Conservation (phyloP, 2,797 vertebrate genomes). For the Chelonia mydas region DNA sequence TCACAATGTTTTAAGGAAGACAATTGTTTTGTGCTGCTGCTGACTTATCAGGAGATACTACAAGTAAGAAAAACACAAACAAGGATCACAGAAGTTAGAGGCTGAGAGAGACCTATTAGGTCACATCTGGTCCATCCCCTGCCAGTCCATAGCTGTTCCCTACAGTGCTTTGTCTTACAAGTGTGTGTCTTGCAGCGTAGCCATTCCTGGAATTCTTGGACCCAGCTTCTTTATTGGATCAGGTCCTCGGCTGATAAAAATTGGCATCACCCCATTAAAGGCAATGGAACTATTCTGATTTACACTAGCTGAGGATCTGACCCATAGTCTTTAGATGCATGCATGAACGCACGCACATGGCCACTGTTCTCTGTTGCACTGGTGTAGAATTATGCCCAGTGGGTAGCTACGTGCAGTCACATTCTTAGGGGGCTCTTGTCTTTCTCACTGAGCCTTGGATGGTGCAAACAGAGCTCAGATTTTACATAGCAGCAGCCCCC, state of each 20-base stretch:
- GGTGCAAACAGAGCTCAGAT: neutral
- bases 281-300: neutral
- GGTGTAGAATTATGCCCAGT: neutral
- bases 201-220: neutral
- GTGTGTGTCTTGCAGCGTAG: neutral
- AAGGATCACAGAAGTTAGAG: neutral
- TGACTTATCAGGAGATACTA: neutral
- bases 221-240: neutral
- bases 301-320: neutral
- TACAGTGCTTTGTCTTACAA: neutral
- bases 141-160: neutral
- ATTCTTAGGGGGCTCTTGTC: neutral
- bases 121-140: neutral
- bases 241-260: neutral
- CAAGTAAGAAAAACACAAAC: neutral
- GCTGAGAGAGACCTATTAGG: neutral
- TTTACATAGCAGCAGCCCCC: neutral
- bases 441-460: neutral
- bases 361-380: neutral
- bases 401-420: neutral
- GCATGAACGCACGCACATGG: neutral
- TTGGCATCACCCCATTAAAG: neutral
- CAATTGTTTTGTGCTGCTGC: neutral
- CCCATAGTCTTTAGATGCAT: neutral
- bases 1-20: neutral